Conservation (phyloP, 2,797 vertebrate species). For the Peromyscus melanophrys region DNA sequence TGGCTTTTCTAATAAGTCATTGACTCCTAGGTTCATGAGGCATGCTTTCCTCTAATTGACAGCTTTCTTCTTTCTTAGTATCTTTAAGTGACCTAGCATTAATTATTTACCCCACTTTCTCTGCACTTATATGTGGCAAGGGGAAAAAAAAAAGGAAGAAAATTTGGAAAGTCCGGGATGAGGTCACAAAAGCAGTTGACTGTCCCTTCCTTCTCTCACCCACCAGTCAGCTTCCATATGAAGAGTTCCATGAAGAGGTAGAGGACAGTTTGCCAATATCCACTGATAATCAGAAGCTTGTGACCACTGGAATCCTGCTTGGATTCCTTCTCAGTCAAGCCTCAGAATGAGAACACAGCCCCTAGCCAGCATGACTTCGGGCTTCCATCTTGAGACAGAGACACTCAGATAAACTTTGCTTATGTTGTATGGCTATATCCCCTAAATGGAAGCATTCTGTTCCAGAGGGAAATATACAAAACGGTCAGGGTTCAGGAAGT, state of each 20-base stretch:
- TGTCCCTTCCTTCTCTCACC: not conserved
- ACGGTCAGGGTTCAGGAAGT: not conserved
- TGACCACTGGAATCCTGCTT: not conserved
- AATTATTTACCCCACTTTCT: constrained; percentile 22
- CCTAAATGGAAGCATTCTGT: not conserved
- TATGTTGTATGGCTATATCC: not conserved
- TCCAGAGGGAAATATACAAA: not conserved
- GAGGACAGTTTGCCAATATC: not conserved
- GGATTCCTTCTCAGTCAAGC: not conserved
- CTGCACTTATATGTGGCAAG: not conserved
- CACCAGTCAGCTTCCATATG: not conserved
- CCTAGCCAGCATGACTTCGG: not conserved
- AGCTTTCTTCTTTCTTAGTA: constrained; percentile 2
- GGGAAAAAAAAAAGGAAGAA: constrained; percentile 56
- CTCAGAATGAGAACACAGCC: not conserved
- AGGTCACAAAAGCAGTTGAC: not conserved
- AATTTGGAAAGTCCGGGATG: constrained; percentile 5
- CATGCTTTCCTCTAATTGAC: not conserved
- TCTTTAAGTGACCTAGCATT: constrained; percentile 24
- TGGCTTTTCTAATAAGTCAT: not conserved
- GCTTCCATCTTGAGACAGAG: not conserved
- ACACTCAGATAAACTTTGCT: not conserved
- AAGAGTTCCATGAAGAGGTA: not conserved
- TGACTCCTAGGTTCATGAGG: constrained; percentile 13
- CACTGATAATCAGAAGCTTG: not conserved